A percentile compares a stretch with the other conserved stretches of the same genome.
Evolutionary conservation across 2,797 vertebrate genomes (phyloP).

Genomic region (Lagorchestes hirsutus): DNA sequence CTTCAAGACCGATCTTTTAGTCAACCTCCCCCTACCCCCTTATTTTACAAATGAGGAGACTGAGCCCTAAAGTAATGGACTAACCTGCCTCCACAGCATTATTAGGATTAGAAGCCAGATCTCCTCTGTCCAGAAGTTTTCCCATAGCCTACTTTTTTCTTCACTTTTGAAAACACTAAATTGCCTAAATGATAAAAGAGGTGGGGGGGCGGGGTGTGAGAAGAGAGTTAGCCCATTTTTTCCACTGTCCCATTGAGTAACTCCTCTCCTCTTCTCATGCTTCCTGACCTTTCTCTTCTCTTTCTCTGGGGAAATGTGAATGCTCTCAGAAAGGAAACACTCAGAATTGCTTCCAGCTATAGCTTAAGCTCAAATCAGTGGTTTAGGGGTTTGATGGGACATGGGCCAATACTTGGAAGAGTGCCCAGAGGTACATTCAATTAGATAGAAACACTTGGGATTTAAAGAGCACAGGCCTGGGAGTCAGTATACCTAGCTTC

Average conservation of each 20-base stretch:
- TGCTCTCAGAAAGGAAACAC: slow-evolving; percentile 1
- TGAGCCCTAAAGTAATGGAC: not conserved
- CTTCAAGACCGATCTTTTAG: not conserved
- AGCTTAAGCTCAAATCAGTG: slow-evolving; percentile 1
- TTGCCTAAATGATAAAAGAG: not conserved
- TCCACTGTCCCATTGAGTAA: not conserved
- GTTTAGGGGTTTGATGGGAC: slow-evolving; percentile 4
- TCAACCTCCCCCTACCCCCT: too few species aligned
- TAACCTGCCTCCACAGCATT: not conserved
- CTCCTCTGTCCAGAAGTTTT: not conserved
- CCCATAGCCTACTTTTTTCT: not conserved
- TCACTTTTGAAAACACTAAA: not conserved
- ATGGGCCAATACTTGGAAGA: not conserved
- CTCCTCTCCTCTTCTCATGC: not conserved
- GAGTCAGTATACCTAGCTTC: not conserved
- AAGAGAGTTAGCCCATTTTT: not conserved
- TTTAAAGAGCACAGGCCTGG: not conserved
- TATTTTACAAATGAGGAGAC: not conserved
- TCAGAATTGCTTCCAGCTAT: slow-evolving; percentile 11
- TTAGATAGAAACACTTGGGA: not conserved
- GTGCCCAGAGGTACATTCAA: not conserved
- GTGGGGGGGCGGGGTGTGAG: not conserved
- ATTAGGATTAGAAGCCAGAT: not conserved
- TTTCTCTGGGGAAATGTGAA: slow-evolving; percentile 3
- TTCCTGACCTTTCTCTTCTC: slow-evolving; percentile 5